phyloP scores from a whole-genome alignment of 92 coral and sea anemone species.

The Chrysogorgia sp. region DNA sequence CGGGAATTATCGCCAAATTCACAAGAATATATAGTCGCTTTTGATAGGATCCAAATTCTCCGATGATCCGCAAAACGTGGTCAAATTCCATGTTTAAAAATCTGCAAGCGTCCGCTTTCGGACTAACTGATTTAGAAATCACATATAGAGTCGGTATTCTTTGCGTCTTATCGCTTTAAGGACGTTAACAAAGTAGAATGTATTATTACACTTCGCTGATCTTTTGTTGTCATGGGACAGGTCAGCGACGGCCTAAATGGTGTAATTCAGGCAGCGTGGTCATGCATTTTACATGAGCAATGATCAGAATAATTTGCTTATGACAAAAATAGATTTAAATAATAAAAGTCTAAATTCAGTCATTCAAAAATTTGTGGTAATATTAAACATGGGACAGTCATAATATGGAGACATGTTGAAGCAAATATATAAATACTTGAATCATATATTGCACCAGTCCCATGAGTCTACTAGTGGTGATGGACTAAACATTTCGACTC shows the following conservation, averaged over 20 bases:
- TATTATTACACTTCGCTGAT: conserved; percentile 31
- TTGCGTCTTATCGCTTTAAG: neutral
- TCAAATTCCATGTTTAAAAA: conserved; percentile 80
- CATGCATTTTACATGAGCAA: conserved; percentile 47
- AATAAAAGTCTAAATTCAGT: no score
- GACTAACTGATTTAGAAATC: neutral
- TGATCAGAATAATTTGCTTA: neutral
- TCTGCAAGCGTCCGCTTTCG: neutral
- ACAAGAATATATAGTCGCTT: conserved; percentile 74
- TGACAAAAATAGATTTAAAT: no score
- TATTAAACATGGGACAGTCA: no score
- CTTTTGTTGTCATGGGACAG: conserved; percentile 35
- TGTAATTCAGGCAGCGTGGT: neutral
- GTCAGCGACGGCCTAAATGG: conserved; percentile 6
- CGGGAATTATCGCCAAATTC: conserved; percentile 86
- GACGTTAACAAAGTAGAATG: neutral
- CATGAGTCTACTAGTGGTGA: no score
- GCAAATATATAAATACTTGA: no score
- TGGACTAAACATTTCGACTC: no score
- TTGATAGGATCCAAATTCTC: conserved; percentile 97
- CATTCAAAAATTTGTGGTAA: no score
- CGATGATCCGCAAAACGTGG: conserved; percentile 89
- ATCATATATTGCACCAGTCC: no score
- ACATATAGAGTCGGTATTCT: neutral
- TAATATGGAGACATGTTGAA: no score